A percentile compares a stretch with the other conserved stretches of the same genome.
Evolutionary conservation across 2,888 invertebrate genomes (phyloP).

Genomic region (Acrobasis repandana): DNA sequence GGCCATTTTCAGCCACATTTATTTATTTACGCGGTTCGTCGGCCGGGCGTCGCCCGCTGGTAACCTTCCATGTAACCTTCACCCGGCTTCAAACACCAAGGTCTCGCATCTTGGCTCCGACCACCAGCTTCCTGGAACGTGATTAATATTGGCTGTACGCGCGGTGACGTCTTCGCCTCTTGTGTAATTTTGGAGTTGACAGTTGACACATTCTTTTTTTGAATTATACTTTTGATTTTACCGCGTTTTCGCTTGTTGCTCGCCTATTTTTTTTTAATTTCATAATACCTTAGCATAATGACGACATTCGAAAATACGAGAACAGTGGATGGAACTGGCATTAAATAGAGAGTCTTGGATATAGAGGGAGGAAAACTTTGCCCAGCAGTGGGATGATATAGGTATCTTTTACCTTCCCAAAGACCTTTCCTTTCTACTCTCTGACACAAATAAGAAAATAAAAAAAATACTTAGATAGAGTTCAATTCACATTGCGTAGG

Average conservation of each 20-base stretch:
- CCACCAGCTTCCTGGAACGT: slow-evolving; percentile 45
- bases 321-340: too few species aligned
- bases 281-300: too few species aligned
- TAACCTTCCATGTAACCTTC: slow-evolving; percentile 72
- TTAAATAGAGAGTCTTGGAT: too few species aligned
- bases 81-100: slow-evolving; percentile 51
- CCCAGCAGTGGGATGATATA: too few species aligned
- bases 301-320: too few species aligned
- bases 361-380: too few species aligned
- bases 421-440: too few species aligned
- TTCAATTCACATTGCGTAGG: too few species aligned
- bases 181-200: slow-evolving; percentile 26
- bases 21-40: slow-evolving; percentile 64
- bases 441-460: too few species aligned
- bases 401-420: too few species aligned
- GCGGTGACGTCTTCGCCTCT: slow-evolving; percentile 26
- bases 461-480: too few species aligned
- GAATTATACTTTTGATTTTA: neutral
- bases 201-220: slow-evolving; percentile 10
- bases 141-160: slow-evolving; percentile 35
- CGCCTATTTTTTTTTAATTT: neutral
- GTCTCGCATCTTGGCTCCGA: slow-evolving; percentile 46
- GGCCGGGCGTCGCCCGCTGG: slow-evolving; percentile 57
- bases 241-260: neutral
- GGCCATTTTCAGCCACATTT: slow-evolving; percentile 49